A percentile compares a stretch with the other conserved stretches of the same genome.
These are phyloP conservation scores for Apantesis nais DNA, from an alignment of 2,888 invertebrate species.

Conservation along the genomic window DNA sequence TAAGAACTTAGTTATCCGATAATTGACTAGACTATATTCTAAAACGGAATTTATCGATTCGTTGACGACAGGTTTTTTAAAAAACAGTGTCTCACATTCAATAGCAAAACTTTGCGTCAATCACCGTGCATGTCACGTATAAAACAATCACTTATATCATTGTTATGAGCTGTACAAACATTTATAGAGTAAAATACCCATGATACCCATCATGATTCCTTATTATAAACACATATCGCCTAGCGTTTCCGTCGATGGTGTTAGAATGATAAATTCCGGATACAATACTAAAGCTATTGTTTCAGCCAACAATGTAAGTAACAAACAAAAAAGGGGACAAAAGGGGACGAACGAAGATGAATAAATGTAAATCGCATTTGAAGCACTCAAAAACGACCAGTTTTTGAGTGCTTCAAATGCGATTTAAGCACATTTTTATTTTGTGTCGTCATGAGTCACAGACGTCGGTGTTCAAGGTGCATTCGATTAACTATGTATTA, in stretches of 20 bases:
- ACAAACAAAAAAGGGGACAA: constrained; percentile 76
- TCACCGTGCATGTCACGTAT: constrained; percentile 42
- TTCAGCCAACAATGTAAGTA: constrained; percentile 78
- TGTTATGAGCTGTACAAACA: constrained; percentile 68
- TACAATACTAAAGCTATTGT: constrained; percentile 78
- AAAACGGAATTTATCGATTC: not conserved
- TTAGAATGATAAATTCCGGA: constrained; percentile 83
- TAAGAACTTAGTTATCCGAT: not conserved
- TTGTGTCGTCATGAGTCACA: constrained; percentile 41
- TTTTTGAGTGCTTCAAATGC: too few relatives aligned
- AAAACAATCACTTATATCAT: constrained; percentile 67
- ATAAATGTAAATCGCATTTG: constrained; percentile 79
- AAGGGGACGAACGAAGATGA: constrained; percentile 69
- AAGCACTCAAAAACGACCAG: constrained; percentile 65
- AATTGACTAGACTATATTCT: not conserved
- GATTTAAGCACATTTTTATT: constrained; percentile 58
- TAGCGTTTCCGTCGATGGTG: constrained; percentile 82
- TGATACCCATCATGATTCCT: constrained; percentile 76
- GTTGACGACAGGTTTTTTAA: not conserved
- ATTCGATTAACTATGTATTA: constrained; percentile 12
- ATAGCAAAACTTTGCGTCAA: not conserved
- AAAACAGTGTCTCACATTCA: not conserved
- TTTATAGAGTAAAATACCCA: constrained; percentile 75
- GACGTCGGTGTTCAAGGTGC: constrained; percentile 20
- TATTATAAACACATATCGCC: constrained; percentile 82